Conservation (phyloP, 2,797 vertebrate species). For the Karalla daura region DNA sequence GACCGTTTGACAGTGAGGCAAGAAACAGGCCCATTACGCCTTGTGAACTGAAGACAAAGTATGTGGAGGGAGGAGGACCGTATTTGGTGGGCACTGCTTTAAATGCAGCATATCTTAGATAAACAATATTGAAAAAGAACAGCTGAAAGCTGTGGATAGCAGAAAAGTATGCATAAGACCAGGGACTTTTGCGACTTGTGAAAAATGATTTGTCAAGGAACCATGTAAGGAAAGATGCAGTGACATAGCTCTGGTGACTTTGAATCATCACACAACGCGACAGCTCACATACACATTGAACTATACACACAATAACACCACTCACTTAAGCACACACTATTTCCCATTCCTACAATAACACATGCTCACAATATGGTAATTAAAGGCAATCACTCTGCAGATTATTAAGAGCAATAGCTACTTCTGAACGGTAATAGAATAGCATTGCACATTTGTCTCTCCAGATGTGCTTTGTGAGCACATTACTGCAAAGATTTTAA, state of each 20-base stretch:
- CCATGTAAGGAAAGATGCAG: background rate
- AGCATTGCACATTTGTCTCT: constrained; percentile 23
- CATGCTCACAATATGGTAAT: constrained; percentile 6
- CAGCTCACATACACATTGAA: background rate
- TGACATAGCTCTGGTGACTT: constrained; percentile 6
- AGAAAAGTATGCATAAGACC: background rate
- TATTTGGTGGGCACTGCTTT: background rate
- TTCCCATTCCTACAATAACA: background rate
- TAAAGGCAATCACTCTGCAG: constrained; percentile 33
- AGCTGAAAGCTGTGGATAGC: background rate
- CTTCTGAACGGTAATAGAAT: constrained; percentile 35
- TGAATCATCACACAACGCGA: background rate
- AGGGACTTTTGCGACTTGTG: background rate
- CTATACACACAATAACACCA: background rate
- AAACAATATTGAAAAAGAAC: background rate
- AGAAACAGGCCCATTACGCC: constrained; percentile 3
- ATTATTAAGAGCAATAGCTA: constrained; percentile 35
- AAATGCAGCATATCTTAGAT: constrained; percentile 19
- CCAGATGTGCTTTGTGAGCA: constrained; percentile 36
- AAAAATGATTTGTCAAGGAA: background rate
- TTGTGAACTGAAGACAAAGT: background rate
- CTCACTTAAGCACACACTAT: background rate
- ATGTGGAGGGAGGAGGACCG: constrained; percentile 10
- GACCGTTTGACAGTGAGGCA: constrained; percentile 7
- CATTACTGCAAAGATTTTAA: constrained; percentile 51